phyloP scores from a whole-genome alignment of 2,113 vertebrate genomes.

The Tetraodon nigroviridis region DNA sequence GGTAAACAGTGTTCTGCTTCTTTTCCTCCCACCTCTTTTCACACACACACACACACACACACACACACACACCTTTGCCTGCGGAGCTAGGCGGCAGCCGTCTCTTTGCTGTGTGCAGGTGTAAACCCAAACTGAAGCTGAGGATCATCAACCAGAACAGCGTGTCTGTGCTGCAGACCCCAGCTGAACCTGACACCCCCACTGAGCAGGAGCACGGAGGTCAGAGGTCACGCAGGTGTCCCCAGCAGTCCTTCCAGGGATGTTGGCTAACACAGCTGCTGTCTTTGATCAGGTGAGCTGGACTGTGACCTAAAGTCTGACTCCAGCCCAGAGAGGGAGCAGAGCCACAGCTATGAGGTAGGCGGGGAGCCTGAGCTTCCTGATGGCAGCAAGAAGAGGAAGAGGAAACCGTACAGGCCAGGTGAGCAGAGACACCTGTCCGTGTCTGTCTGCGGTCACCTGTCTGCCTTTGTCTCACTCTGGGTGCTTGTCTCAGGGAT shows the following conservation, averaged over 20 bases:
- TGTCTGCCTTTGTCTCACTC: background rate
- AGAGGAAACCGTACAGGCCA: conserved; percentile 90
- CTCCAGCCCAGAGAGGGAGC: conserved; percentile 91
- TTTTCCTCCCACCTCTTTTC: background rate
- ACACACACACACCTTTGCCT: background rate
- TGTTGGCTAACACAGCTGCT: background rate
- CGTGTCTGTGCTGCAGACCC: conserved; percentile 93
- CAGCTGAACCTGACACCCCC: conserved; percentile 75
- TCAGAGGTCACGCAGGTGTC: conserved; percentile 45
- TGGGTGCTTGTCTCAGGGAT: conserved; percentile 75
- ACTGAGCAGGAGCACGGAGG: conserved; percentile 86
- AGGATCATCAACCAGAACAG: conserved; percentile 99
- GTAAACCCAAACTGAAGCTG: conserved; percentile 95
- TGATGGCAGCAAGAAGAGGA: conserved; percentile 88
- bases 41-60: too few relatives aligned
- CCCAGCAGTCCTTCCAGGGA: background rate
- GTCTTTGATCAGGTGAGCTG: conserved; percentile 71
- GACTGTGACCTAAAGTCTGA: conserved; percentile 94
- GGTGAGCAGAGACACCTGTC: conserved; percentile 67
- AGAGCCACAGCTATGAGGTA: conserved; percentile 74
- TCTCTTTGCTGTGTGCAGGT: conserved; percentile 57
- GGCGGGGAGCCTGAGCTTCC: conserved; percentile 76
- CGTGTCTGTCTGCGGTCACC: background rate
- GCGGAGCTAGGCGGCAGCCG: background rate
- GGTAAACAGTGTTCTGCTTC: conserved; percentile 32